Evolutionary conservation across 2,113 vertebrate genomes (phyloP).

Genomic region (Pantherophis guttatus): DNA sequence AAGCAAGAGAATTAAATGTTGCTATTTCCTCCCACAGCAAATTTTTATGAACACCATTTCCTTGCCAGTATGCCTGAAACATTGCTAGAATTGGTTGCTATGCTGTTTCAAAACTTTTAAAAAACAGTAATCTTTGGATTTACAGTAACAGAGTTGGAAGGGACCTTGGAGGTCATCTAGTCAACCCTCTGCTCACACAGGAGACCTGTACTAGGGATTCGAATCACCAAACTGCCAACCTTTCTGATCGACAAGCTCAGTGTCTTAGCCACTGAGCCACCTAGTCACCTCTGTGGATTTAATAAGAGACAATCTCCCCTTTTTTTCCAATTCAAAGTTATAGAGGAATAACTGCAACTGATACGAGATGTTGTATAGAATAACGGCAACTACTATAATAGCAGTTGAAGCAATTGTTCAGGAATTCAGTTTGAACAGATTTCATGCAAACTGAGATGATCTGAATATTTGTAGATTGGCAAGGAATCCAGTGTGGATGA

Average conservation of each 20-base stretch:
- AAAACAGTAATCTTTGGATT: background rate
- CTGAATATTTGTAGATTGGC: background rate
- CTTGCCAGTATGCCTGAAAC: constrained; percentile 49
- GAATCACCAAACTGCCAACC: no score
- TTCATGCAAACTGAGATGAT: background rate
- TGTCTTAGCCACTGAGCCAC: no score
- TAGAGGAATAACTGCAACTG: background rate
- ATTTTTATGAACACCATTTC: constrained; percentile 60
- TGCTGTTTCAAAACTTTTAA: constrained; percentile 8
- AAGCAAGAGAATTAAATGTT: constrained; percentile 64
- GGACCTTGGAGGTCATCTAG: no score
- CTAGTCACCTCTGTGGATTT: background rate
- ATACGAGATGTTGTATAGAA: background rate
- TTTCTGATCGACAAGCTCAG: no score
- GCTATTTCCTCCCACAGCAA: constrained; percentile 50
- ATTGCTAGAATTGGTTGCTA: constrained; percentile 32
- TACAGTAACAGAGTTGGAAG: background rate
- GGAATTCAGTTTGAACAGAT: background rate
- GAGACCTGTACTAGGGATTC: no score
- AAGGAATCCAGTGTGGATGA: background rate
- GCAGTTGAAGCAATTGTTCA: background rate
- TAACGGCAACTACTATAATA: background rate
- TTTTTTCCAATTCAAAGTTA: background rate
- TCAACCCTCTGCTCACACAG: no score
- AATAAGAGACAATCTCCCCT: background rate